Evolutionary conservation across 1,140 invertebrate species (phyloP).

Genomic region (Glossosoma conforme): DNA sequence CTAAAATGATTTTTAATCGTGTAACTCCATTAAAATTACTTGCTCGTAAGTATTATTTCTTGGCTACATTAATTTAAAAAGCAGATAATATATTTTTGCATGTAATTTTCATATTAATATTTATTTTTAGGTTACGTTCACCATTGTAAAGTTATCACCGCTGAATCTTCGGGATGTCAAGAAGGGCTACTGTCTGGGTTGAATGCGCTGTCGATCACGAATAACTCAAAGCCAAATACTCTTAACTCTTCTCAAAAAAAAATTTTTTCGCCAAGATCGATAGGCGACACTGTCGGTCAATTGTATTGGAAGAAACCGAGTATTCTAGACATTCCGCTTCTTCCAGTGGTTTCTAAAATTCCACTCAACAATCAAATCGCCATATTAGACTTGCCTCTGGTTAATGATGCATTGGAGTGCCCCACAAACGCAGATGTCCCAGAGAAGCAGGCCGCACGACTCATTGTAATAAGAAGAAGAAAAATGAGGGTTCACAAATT

Average conservation of each 20-base stretch:
- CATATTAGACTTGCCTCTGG: constrained; percentile 16
- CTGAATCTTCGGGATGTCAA: not conserved
- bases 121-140: constrained; percentile 11
- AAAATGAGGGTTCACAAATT: constrained; percentile 88
- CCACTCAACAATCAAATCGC: constrained; percentile 16
- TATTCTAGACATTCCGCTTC: constrained; percentile 22
- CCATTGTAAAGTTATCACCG: constrained; percentile 6
- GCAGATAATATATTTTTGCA: too few relatives aligned
- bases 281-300: constrained; percentile 9
- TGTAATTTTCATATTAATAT: too few relatives aligned
- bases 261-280: constrained; percentile 20
- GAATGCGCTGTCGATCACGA: constrained; percentile 2
- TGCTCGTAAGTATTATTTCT: too few relatives aligned
- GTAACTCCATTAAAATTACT: too few relatives aligned
- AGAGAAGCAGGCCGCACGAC: constrained; percentile 62
- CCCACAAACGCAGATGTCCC: constrained; percentile 36
- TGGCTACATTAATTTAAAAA: too few relatives aligned
- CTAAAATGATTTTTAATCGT: too few relatives aligned
- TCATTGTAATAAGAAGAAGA: constrained; percentile 71
- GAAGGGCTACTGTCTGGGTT: constrained; percentile 5
- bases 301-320: constrained; percentile 4
- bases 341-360: constrained; percentile 10
- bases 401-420: constrained; percentile 20
- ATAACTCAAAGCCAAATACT: constrained; percentile 2
- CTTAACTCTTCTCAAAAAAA: not conserved